Evolutionary conservation across 2,888 invertebrate genomes (phyloP), one percentile per base, ranked within the genome.

Genomic region (Tipula lateralis): DNA sequence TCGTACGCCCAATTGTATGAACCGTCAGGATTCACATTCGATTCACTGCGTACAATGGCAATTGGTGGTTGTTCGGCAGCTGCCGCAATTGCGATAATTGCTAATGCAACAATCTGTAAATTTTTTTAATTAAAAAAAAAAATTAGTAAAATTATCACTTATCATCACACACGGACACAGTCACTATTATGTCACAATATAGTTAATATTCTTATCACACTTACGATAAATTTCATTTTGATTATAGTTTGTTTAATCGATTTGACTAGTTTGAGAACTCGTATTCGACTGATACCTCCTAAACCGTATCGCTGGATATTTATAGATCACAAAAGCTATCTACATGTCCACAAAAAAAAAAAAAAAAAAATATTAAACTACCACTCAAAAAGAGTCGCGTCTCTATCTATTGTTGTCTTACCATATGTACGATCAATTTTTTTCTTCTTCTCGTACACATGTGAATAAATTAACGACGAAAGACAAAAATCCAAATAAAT

Each of bases 1-100:
- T 93, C 92, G 86, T 92, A 93, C 84, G 87, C 87, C 85, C 88
- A 90, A 86, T 90, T 90, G 85, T 90, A 90, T 84, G 93, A 93
- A 86, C 94, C 94, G 88, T 94, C 94, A 32, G 92, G 93, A 87
- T 94, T 94, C 19, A 94, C 92, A 87, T 93, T 92, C 87, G 93
- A 93, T 86, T 94, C 93, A 88, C 94, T 94, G 85, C 92, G 89
- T 83, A 94, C 89, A 85, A 94, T 94, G 13, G 94, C 94, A 39
- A 94, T 92, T 0, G 92, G 93, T 86, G 92, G 88, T 86, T 88
- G 89, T 50, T 87, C 89, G 83, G 87, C 88, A 85, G 88, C 88
- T 86, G 39, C 87, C n/a, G 85, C 85, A 83, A 84, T 85, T 12
- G 87, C 87, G 9, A 87, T 66, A 6, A 87, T 24, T 32, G 86